Base-by-base conservation (phyloP, 2,888 invertebrate species). In the Drosophila melanocephala region DNA sequence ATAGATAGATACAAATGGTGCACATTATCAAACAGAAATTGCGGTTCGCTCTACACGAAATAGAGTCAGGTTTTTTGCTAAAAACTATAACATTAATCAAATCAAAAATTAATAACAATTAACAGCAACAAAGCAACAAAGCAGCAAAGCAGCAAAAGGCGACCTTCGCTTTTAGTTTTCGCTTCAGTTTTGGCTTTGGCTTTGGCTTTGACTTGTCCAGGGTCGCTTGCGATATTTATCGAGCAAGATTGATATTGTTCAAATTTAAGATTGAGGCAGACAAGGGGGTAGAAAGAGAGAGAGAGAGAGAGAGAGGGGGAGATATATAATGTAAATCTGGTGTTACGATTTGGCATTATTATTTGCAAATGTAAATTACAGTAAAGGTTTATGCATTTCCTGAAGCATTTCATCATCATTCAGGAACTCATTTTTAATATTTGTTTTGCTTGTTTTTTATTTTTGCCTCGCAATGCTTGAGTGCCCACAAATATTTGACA, bases 81-180 rank as follows among this genome's bases (percentile, higher is more conserved):
- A 56, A 51, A 61, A 56, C 5, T 22, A 5, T 12, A 37, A 60
- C 7, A 39, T 35, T 33, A 32, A 37, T 32, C 68, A 42, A 57
- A 33, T 47, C 30, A 58, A 65, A 47, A 62, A 80, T 77, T 67
- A 74, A 81, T 80, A 71, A 72, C 79, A 86, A 88, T 86, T 88
- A 88, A 72, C 84, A 87, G 70, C 60, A 63, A 71, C 55, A 72
- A 57, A 57, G 16, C 12, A 35, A 72, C 33, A 12, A 33, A 33
- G 4, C 10, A 33, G 12, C 33, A 35, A 7, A 53, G 22, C 22
- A 57, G 22, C 12, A 26, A 74, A 39, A 64, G 63, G 19, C 70
- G 83, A 77, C 84, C 89, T 88, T 88, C 87, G 81, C 84, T 67
- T 75, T 77, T 51, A 60, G 39, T 53, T 77, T 80, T 72, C 44